Evolutionary conservation across 2,797 vertebrate species (phyloP).

Genomic region (Spea hammondii): DNA sequence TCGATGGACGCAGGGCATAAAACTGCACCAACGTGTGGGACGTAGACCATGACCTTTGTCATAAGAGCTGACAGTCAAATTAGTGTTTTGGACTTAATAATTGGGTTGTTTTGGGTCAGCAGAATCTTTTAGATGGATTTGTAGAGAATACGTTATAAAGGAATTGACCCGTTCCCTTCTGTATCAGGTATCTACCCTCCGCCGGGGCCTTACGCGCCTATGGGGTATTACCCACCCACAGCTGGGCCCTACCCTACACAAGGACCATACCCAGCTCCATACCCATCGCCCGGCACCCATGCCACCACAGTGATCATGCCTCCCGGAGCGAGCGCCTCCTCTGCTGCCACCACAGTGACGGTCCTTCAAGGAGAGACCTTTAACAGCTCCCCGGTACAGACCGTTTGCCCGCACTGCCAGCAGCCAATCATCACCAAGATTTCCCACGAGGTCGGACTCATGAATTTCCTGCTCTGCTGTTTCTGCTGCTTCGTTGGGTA

Average conservation of each 20-base stretch:
- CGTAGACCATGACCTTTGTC: too few relatives aligned
- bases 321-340: constrained; percentile 69
- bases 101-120: too few relatives aligned
- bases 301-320: constrained; percentile 86
- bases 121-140: too few relatives aligned
- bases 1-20: too few relatives aligned
- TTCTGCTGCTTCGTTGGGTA: constrained; percentile 98
- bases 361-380: constrained; percentile 97
- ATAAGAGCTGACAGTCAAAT: too few relatives aligned
- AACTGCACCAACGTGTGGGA: too few relatives aligned
- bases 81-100: too few relatives aligned
- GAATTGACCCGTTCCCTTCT: constrained; percentile 61
- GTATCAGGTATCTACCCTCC: constrained; percentile 67
- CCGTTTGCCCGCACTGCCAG: constrained; percentile 96
- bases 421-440: constrained; percentile 94
- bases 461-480: constrained; percentile 96
- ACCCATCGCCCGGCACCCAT: constrained; percentile 79
- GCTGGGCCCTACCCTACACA: constrained; percentile 68
- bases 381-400: constrained; percentile 89
- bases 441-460: constrained; percentile 89
- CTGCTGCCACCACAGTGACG: constrained; percentile 80
- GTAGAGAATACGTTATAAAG: constrained; percentile 32
- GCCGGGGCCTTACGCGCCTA: constrained; percentile 65
- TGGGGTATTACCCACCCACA: constrained; percentile 69
- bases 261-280: constrained; percentile 64